Base-by-base conservation (phyloP, 53 echinoderm and acorn worm genomes). In the Apostichopus leukothele region DNA sequence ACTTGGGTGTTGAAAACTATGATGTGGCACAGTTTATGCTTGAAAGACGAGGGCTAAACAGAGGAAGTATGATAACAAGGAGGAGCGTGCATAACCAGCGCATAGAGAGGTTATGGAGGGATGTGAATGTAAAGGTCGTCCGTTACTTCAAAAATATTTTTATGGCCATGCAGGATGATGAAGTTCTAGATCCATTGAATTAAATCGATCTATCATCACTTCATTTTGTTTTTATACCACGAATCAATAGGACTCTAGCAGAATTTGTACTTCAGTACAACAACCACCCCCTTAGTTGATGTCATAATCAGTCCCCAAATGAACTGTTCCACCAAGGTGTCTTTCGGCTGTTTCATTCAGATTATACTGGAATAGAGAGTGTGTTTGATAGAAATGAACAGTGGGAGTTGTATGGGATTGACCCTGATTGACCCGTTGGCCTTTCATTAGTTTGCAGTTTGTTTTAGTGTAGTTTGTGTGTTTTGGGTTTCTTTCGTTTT, bases 71-170 rank as follows among this genome's bases (percentile, higher is more conserved):
- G 74, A 74, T 74, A 11, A 25, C 25, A 19, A 21, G 74, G 74
- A 8, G 74, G 74, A 74, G 74, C 14, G 74, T 74, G 7, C 9
- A 57, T 10, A 57, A 57, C 10, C 57, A 68, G 13, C 83, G 91
- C 9, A 91, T 91, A 11, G 94, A 93, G 39, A 87, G 94, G 5
- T 73, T 93, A 50, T 91, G 94, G 91, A 83, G 94, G 9, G 94
- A 93, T 60, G 83, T 83, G 6, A 83, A 83, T 53, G 25, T 60
- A 3, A 83, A 60, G 59, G 51, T 79, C 13, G 63, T 89, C 4
- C 16, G 60, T 3, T 14, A 75, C 7, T 90, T 83, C 59, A 74
- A 83, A 57, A 71, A 52, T 25, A 12, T 90, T 7, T 84, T 90
- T n/a, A 74, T 16, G 14, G 4, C 16, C 26, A 54, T 90, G 55